Conservation (phyloP, 1,140 invertebrate species). For the Argopecten irradians region DNA sequence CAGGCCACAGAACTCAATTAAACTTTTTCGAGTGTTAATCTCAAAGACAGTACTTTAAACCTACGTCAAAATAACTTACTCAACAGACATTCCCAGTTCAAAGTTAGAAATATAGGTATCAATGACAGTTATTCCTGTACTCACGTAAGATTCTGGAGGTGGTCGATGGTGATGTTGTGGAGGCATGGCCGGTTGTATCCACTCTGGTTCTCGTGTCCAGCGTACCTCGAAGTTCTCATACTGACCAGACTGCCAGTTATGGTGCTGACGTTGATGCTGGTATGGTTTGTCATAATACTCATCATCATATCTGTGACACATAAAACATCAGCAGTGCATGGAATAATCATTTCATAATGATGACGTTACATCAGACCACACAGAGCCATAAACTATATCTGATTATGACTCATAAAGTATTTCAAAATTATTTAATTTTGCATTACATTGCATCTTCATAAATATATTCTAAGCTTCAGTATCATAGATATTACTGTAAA, state of each 20-base stretch:
- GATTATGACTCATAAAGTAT: too few relatives aligned
- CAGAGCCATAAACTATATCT: not conserved
- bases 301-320: constrained; percentile 68
- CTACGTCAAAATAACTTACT: too few relatives aligned
- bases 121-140: not conserved
- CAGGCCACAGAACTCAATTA: too few relatives aligned
- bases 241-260: constrained; percentile 69
- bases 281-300: constrained; percentile 71
- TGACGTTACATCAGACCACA: not conserved
- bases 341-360: constrained; percentile 16
- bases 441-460: too few relatives aligned
- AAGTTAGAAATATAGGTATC: not conserved
- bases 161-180: constrained; percentile 27
- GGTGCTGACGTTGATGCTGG: constrained; percentile 54
- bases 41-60: too few relatives aligned
- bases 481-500: not conserved
- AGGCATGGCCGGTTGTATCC: constrained; percentile 35
- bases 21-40: too few relatives aligned
- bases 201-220: constrained; percentile 71
- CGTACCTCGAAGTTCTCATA: constrained; percentile 79
- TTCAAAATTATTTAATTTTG: too few relatives aligned
- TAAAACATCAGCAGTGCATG: constrained; percentile 26
- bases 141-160: not conserved
- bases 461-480: too few relatives aligned
- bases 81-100: too few relatives aligned